These are phyloP conservation scores for Myocastor coypus DNA, from an alignment of 2,113 vertebrate genomes.

Conservation along the genomic window DNA sequence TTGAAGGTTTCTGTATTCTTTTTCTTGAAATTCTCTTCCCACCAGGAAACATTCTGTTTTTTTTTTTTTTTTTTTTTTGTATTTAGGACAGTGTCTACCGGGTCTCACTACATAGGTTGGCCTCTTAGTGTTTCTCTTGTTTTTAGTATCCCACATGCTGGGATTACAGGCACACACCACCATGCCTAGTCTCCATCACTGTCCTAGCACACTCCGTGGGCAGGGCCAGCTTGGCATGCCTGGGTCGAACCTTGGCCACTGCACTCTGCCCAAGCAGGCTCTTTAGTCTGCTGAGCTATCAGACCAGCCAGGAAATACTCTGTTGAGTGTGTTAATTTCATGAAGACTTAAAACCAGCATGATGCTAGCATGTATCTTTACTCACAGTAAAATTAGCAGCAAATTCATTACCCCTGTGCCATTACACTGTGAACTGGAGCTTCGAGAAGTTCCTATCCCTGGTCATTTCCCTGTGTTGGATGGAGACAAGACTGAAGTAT, in stretches of 20 bases:
- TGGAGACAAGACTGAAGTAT: neutral
- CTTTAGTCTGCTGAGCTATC: too few species aligned
- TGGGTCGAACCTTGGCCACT: too few species aligned
- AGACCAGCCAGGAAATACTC: neutral
- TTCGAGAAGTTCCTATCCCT: neutral
- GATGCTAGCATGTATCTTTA: neutral
- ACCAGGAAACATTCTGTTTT: neutral
- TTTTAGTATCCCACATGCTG: too few species aligned
- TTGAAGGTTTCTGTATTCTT: neutral
- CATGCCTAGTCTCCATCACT: too few species aligned
- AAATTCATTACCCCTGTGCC: neutral
- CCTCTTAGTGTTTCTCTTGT: too few species aligned
- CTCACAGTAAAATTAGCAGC: neutral
- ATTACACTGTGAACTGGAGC: neutral
- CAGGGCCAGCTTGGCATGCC: too few species aligned
- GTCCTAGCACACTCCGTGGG: too few species aligned
- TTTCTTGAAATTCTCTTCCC: neutral
- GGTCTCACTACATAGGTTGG: too few species aligned
- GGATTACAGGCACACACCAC: too few species aligned
- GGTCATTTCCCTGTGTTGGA: neutral
- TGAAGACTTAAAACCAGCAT: neutral
- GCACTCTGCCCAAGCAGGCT: too few species aligned
- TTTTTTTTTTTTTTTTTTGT: neutral
- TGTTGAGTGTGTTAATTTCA: neutral
- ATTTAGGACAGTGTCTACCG: too few species aligned